Conservation (phyloP, 2,888 invertebrate genomes). For the Drosophila prostipennis region DNA sequence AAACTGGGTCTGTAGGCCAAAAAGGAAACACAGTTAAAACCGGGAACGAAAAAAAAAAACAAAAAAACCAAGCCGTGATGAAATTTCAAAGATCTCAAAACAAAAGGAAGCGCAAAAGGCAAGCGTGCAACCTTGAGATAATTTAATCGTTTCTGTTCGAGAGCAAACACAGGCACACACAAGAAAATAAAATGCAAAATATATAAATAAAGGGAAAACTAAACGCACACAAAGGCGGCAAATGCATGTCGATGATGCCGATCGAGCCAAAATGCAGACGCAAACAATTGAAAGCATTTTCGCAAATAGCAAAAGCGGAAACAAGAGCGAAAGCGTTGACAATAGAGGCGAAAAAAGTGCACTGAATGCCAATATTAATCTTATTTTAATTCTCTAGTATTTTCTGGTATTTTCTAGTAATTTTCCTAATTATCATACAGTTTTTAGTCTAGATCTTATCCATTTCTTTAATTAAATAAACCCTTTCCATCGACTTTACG, state of each 20-base stretch:
- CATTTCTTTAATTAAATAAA: too few relatives aligned
- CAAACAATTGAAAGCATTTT: constrained; percentile 65
- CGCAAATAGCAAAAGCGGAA: constrained; percentile 40
- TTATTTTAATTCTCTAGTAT: too few relatives aligned
- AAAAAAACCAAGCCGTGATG: constrained; percentile 8
- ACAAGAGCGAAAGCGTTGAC: constrained; percentile 28
- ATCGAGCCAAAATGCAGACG: constrained; percentile 48
- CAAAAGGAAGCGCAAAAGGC: constrained; percentile 51
- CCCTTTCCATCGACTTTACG: not conserved
- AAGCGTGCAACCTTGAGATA: constrained; percentile 78
- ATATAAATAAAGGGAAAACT: constrained; percentile 55
- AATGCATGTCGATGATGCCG: constrained; percentile 46
- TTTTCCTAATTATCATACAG: too few relatives aligned
- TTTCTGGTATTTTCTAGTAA: too few relatives aligned
- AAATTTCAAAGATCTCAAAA: constrained; percentile 30
- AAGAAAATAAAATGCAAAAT: constrained; percentile 6
- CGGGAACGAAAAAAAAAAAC: not conserved
- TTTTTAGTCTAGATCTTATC: too few relatives aligned
- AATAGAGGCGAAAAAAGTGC: constrained; percentile 10
- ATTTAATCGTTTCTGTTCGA: constrained; percentile 72
- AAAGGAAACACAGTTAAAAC: constrained; percentile 7
- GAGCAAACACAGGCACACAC: constrained; percentile 54
- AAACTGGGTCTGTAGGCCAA: constrained; percentile 45
- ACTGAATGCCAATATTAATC: not conserved
- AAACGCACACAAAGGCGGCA: constrained; percentile 4